phyloP scores from a whole-genome alignment of 53 echinoderm and acorn worm genomes.

The Hippasteria phrygiana region DNA sequence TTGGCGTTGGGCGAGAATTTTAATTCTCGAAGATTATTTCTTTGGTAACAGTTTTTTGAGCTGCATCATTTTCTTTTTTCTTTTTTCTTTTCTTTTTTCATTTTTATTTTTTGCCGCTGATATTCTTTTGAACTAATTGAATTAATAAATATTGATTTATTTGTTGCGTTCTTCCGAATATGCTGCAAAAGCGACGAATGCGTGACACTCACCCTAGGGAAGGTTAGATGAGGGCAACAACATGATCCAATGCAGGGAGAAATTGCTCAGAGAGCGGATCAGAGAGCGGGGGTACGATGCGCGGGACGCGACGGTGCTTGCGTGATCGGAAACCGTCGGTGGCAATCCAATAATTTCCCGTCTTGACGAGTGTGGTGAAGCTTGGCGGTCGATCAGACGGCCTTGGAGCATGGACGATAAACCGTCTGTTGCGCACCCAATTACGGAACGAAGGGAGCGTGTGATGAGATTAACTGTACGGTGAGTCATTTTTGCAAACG shows the following conservation, averaged over 20 bases:
- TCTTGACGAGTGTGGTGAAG: neutral
- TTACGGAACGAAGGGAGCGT: neutral
- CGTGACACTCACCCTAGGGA: neutral
- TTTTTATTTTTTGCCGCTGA: neutral
- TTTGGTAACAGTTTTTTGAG: conserved; percentile 13
- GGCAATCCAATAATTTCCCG: neutral
- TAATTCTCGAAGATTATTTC: neutral
- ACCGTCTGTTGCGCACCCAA: neutral
- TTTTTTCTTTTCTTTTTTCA: too few relatives aligned
- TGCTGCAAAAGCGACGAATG: neutral
- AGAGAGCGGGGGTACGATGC: too few relatives aligned
- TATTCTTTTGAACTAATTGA: neutral
- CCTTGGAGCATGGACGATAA: neutral
- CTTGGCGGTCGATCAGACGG: neutral
- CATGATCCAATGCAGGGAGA: neutral
- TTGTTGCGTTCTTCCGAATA: neutral
- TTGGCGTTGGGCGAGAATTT: neutral
- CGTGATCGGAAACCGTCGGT: neutral
- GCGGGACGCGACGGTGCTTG: neutral
- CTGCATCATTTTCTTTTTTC: too few relatives aligned
- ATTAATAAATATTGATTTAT: neutral
- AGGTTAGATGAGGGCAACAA: neutral
- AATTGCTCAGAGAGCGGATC: neutral
- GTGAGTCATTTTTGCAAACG: neutral
- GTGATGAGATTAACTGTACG: neutral